Evolutionary conservation across 2,113 vertebrate genomes (phyloP).

Genomic region (Sporophila hypoxantha): DNA sequence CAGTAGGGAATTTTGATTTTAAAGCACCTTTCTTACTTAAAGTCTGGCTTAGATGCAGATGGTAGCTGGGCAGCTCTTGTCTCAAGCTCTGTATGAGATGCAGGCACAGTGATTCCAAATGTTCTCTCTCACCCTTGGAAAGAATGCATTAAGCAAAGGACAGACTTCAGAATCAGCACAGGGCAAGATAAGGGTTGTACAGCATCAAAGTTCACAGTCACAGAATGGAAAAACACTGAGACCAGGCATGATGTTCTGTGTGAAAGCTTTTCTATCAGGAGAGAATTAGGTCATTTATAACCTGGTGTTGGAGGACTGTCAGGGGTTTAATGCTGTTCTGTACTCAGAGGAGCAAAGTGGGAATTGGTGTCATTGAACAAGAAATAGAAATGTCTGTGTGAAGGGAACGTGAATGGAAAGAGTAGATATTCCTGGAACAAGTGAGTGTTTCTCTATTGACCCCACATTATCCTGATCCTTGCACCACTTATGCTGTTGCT

Average conservation of each 20-base stretch:
- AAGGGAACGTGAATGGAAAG: neutral
- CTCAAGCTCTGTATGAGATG: neutral
- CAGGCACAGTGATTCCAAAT: neutral
- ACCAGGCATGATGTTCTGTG: neutral
- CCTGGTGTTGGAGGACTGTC: neutral
- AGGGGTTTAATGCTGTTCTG: neutral
- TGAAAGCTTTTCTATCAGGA: neutral
- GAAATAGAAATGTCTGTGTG: neutral
- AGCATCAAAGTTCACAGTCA: neutral
- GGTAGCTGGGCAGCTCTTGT: neutral
- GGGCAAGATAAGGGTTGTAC: neutral
- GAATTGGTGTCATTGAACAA: neutral
- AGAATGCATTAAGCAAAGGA: neutral
- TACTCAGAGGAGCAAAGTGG: neutral
- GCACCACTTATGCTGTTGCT: neutral
- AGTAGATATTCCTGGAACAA: neutral
- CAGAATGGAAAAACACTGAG: constrained; percentile 36
- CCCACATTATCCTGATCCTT: neutral
- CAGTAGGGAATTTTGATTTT: neutral
- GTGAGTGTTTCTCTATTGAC: neutral
- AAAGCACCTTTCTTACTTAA: neutral
- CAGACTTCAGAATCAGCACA: neutral
- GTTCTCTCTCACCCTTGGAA: neutral
- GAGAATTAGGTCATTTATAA: neutral
- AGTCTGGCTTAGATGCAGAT: neutral